Evolutionary conservation across 2,888 invertebrate species (phyloP).

Genomic region (Thymelicus sylvestris): DNA sequence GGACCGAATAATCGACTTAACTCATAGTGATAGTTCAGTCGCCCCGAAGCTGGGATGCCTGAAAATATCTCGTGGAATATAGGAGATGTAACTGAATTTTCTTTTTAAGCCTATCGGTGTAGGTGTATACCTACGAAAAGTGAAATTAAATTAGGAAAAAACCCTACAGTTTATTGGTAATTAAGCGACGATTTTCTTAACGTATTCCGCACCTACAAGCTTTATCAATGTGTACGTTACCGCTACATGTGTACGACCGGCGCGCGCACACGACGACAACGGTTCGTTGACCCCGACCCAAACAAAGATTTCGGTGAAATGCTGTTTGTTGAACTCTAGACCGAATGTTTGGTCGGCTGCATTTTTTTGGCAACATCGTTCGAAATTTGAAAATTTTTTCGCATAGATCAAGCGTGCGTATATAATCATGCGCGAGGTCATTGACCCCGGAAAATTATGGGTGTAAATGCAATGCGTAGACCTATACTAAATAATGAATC

Average conservation of each 20-base stretch:
- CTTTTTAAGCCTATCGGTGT: constrained; percentile 29
- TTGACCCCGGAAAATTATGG: constrained; percentile 69
- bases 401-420: constrained; percentile 39
- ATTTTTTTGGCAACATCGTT: constrained; percentile 63
- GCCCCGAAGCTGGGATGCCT: constrained; percentile 58
- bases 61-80: constrained; percentile 45
- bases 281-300: constrained; percentile 81
- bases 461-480: constrained; percentile 15
- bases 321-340: constrained; percentile 83
- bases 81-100: constrained; percentile 55
- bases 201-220: constrained; percentile 56
- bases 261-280: constrained; percentile 73
- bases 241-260: constrained; percentile 57
- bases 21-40: constrained; percentile 81
- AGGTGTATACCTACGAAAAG: constrained; percentile 5
- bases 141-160: constrained; percentile 8
- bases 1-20: constrained; percentile 80
- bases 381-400: constrained; percentile 44
- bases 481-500: constrained; percentile 29
- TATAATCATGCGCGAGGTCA: constrained; percentile 49
- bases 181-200: constrained; percentile 71
- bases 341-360: constrained; percentile 70
- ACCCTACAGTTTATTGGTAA: constrained; percentile 52
- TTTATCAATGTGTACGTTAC: constrained; percentile 64
- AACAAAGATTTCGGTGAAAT: constrained; percentile 84